Conservation (phyloP, 1,140 invertebrate genomes). For the Drosophila kanapiae region DNA sequence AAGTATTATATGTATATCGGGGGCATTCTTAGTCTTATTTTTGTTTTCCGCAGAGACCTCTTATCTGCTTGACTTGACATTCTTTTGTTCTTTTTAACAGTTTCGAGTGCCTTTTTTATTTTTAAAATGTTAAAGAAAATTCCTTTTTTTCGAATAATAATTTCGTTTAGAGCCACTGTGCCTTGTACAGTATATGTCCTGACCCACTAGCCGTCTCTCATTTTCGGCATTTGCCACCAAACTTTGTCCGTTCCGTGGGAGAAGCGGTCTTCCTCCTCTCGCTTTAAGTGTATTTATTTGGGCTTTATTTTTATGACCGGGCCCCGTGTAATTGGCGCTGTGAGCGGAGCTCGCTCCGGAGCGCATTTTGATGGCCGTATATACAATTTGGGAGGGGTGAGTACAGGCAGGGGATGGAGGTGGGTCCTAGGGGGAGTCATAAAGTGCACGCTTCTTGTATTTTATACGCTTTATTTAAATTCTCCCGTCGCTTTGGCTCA, state of each 20-base stretch:
- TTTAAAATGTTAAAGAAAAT: no score
- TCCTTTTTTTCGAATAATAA: no score
- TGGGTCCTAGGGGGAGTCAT: constrained; percentile 47
- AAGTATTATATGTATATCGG: no score
- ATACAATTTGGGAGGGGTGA: constrained; percentile 45
- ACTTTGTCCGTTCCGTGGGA: constrained; percentile 38
- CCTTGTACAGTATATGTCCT: constrained; percentile 4
- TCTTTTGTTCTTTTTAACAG: no score
- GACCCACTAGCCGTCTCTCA: constrained; percentile 38
- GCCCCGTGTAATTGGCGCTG: constrained; percentile 77
- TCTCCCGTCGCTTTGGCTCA: constrained; percentile 45
- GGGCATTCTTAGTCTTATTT: no score
- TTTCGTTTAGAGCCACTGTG: constrained; percentile 18
- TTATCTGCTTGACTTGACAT: no score
- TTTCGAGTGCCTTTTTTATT: no score
- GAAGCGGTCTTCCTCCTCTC: constrained; percentile 24
- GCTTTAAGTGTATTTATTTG: constrained; percentile 82
- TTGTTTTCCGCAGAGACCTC: no score
- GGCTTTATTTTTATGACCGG: constrained; percentile 80
- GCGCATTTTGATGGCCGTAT: constrained; percentile 75
- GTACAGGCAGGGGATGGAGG: not conserved
- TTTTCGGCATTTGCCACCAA: constrained; percentile 49
- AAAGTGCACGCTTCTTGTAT: constrained; percentile 64
- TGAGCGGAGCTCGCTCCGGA: constrained; percentile 56
- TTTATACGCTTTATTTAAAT: constrained; percentile 67